Evolutionary conservation across 2,113 vertebrate genomes (phyloP).

Genomic region (Psittacula cyanocephala): DNA sequence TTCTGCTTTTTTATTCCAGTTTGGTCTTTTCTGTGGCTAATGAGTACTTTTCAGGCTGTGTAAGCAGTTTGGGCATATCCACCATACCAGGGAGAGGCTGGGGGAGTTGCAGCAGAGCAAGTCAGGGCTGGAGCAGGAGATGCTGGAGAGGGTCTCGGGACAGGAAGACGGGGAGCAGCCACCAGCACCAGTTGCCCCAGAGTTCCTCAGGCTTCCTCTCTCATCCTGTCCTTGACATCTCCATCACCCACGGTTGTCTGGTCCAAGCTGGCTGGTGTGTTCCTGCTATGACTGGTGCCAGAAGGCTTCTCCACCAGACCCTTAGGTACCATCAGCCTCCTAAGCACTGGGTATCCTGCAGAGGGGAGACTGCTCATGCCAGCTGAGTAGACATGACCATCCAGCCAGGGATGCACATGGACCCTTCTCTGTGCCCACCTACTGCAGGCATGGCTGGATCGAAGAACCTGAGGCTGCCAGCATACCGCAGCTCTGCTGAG

Average conservation of each 20-base stretch:
- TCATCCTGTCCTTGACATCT: not conserved
- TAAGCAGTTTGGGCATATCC: not conserved
- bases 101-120: not conserved
- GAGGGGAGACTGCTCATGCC: not conserved
- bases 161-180: fast-evolving
- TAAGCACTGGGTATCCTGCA: not conserved
- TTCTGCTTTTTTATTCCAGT: not conserved
- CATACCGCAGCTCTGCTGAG: not conserved
- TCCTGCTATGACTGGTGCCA: not conserved
- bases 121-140: not conserved
- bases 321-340: not conserved
- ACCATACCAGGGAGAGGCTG: not conserved
- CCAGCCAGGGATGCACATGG: too few relatives aligned
- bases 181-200: not conserved
- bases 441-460: fast-evolving
- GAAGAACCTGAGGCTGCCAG: not conserved
- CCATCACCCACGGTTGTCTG: not conserved
- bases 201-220: not conserved
- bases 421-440: not conserved
- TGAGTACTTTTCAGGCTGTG: fast-evolving
- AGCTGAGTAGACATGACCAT: not conserved
- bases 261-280: not conserved
- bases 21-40: not conserved
- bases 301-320: not conserved
- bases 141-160: not conserved